Evolutionary conservation across 2,797 vertebrate species (phyloP).

Genomic region (Echeneis naucrates): DNA sequence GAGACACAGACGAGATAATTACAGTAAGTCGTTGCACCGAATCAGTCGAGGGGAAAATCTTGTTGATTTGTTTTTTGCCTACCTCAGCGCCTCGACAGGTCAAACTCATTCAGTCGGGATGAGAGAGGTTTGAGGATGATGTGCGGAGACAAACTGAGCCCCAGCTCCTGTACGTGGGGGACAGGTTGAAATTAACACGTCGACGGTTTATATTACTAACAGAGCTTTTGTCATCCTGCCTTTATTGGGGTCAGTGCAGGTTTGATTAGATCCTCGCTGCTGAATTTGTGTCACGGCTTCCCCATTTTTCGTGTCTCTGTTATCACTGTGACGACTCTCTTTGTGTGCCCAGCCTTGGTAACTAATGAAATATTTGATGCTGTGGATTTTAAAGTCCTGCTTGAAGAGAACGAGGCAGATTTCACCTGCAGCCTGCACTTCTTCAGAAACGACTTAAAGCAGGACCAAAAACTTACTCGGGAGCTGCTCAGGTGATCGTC

Average conservation of each 20-base stretch:
- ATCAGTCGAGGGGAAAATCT: constrained; percentile 32
- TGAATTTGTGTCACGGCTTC: not conserved
- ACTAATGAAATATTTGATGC: not conserved
- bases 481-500: not conserved
- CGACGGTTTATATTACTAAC: not conserved
- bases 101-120: constrained; percentile 30
- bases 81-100: constrained; percentile 15
- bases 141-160: not conserved
- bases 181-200: constrained; percentile 20
- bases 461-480: too few relatives aligned
- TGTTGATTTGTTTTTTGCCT: constrained; percentile 1
- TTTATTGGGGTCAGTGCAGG: constrained; percentile 12
- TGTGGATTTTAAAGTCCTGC: not conserved
- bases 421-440: not conserved
- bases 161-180: not conserved
- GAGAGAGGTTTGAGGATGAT: constrained; percentile 23
- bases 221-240: constrained; percentile 17
- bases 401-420: not conserved
- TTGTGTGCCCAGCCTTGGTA: not conserved
- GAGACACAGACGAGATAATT: constrained; percentile 58
- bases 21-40: constrained; percentile 47
- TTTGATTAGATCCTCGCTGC: not conserved
- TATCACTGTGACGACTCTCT: not conserved
- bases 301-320: not conserved
- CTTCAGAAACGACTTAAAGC: too few relatives aligned